A percentile compares a stretch with the other conserved stretches of the same genome.
phyloP scores from a whole-genome alignment of 2,888 invertebrate genomes.

The Tetramorium bicarinatum region DNA sequence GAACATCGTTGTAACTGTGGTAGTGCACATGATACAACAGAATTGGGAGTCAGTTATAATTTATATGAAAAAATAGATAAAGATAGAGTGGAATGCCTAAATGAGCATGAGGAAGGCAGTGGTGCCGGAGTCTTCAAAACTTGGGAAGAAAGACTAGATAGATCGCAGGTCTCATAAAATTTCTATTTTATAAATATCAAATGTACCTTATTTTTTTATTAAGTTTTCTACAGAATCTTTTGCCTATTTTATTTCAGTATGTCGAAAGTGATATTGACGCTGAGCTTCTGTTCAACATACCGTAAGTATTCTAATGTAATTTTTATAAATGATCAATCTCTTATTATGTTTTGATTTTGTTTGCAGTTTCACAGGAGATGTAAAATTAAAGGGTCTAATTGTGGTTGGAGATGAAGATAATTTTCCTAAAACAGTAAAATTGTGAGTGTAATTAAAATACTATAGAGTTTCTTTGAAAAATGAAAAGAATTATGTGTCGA shows the following conservation, averaged over 20 bases:
- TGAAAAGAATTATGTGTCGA: conserved; percentile 1
- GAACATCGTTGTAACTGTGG: conserved; percentile 80
- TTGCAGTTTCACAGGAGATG: conserved; percentile 94
- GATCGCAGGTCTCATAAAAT: conserved; percentile 87
- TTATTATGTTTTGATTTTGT: conserved; percentile 43
- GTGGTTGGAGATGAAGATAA: conserved; percentile 95
- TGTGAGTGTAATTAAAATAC: conserved; percentile 89
- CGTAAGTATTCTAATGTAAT: conserved; percentile 87
- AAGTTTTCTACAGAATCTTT: conserved; percentile 5
- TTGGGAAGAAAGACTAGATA: conserved; percentile 94
- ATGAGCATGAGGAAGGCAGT: conserved; percentile 94
- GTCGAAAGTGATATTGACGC: conserved; percentile 99
- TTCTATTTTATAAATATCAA: conserved; percentile 26
- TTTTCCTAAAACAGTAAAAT: conserved; percentile 95
- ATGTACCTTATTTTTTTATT: neutral
- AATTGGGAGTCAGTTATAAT: conserved; percentile 93
- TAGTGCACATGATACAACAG: conserved; percentile 82
- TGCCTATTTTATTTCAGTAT: conserved; percentile 88
- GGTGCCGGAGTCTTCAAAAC: conserved; percentile 97
- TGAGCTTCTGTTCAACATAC: conserved; percentile 98
- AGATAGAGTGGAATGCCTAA: conserved; percentile 95
- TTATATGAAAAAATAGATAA: conserved; percentile 96
- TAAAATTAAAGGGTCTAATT: conserved; percentile 97
- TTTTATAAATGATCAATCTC: neutral
- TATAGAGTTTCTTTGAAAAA: neutral